A percentile compares a stretch with the other conserved stretches of the same genome.
phyloP scores from a whole-genome alignment of 2,888 invertebrate species.

The Ophraella communa region DNA sequence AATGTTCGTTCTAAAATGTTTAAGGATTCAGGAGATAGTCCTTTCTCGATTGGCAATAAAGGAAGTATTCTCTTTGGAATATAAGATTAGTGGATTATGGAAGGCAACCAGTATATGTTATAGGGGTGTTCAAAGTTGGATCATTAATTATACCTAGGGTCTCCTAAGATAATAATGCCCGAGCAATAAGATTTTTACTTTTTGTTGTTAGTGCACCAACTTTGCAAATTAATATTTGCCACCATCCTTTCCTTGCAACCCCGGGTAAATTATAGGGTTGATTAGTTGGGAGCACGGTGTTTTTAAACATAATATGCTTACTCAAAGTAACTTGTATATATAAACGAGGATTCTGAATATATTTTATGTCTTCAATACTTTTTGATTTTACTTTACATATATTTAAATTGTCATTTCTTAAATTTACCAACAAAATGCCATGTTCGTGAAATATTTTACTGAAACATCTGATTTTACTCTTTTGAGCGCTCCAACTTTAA shows the following conservation, averaged over 20 bases:
- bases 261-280: background rate
- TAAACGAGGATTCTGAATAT: too few species aligned
- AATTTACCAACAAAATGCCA: slow-evolving; percentile 7
- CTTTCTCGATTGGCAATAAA: slow-evolving; percentile 26
- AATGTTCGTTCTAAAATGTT: slow-evolving; percentile 17
- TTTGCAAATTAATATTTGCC: slow-evolving; percentile 18
- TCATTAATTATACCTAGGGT: slow-evolving; percentile 30
- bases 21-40: slow-evolving; percentile 30
- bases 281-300: too few species aligned
- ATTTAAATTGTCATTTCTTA: background rate
- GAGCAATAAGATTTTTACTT: slow-evolving; percentile 13
- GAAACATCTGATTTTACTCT: slow-evolving; percentile 24
- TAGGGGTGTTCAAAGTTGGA: slow-evolving; percentile 27
- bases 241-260: background rate
- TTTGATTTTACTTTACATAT: background rate
- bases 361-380: too few species aligned
- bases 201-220: background rate
- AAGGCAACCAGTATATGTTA: slow-evolving; percentile 25
- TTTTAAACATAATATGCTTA: too few species aligned
- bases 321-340: too few species aligned
- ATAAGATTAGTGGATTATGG: slow-evolving; percentile 30
- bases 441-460: slow-evolving; percentile 24
- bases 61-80: slow-evolving; percentile 30
- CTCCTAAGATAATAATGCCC: slow-evolving; percentile 25
- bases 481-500: slow-evolving; percentile 21